Conservation (phyloP, 2,797 vertebrate species). For the Urophycis tenuis region DNA sequence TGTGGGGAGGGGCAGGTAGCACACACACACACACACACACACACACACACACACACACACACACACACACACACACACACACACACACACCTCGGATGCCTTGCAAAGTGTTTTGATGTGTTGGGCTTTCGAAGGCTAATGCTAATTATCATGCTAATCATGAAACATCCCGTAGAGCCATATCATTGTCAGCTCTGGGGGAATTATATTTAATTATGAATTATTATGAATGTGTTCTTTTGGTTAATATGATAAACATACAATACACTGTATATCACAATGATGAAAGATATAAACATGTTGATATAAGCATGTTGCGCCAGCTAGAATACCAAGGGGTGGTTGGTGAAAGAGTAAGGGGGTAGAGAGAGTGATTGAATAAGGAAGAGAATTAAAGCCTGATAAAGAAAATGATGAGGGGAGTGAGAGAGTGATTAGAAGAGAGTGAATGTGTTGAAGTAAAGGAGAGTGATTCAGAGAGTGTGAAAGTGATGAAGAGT, state of each 20-base stretch:
- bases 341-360: constrained; percentile 13
- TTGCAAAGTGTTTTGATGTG: background rate
- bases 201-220: background rate
- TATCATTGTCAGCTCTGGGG: background rate
- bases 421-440: background rate
- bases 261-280: background rate
- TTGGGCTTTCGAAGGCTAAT: background rate
- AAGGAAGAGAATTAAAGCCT: background rate
- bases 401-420: background rate
- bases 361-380: background rate
- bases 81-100: background rate
- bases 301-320: background rate
- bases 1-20: constrained; percentile 40
- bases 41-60: background rate
- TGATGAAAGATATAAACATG: background rate
- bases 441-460: background rate
- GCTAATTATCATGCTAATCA: constrained; percentile 1
- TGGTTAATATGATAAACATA: background rate
- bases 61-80: too few relatives aligned
- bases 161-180: background rate
- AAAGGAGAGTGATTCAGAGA: background rate
- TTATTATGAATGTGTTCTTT: background rate
- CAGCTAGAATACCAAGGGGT: background rate
- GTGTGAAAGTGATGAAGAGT: constrained; percentile 1
- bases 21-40: constrained; percentile 15